Evolutionary conservation across 2,888 invertebrate genomes (phyloP).

Genomic region (Epirrhoe alternata): DNA sequence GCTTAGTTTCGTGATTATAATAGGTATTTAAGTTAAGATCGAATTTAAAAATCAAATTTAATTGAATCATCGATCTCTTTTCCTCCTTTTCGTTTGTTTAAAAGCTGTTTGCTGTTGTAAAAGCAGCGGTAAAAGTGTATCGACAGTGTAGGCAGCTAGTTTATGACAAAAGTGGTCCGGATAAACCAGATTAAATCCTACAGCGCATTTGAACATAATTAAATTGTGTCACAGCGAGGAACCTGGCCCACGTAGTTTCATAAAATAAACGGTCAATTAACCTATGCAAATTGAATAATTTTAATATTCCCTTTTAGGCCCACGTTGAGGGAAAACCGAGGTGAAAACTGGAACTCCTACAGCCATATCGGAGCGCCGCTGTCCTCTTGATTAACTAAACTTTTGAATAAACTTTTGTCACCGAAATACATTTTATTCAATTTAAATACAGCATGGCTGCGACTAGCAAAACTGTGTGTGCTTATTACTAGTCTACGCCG

Average conservation of each 20-base stretch:
- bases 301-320: conserved; percentile 59
- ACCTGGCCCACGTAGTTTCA: conserved; percentile 50
- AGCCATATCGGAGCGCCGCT: conserved; percentile 51
- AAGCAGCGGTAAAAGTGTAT: no score
- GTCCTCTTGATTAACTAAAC: conserved; percentile 76
- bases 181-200: conserved; percentile 39
- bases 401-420: conserved; percentile 52
- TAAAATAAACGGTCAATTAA: conserved; percentile 63
- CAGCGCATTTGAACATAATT: conserved; percentile 44
- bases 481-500: no score
- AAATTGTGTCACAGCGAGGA: conserved; percentile 43
- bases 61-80: no score
- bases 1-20: no score
- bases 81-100: no score
- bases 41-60: no score
- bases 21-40: no score
- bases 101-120: no score
- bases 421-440: neutral
- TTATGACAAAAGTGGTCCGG: conserved; percentile 23
- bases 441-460: neutral
- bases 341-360: conserved; percentile 62
- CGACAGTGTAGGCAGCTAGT: neutral
- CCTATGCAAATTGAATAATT: conserved; percentile 73
- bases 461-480: neutral
- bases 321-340: conserved; percentile 60